Percentiles rank a stretch among this genome's conserved stretches.
These are phyloP conservation scores for Orchesella flavescens DNA, from an alignment of 2,888 invertebrate genomes.

Conservation along the genomic window DNA sequence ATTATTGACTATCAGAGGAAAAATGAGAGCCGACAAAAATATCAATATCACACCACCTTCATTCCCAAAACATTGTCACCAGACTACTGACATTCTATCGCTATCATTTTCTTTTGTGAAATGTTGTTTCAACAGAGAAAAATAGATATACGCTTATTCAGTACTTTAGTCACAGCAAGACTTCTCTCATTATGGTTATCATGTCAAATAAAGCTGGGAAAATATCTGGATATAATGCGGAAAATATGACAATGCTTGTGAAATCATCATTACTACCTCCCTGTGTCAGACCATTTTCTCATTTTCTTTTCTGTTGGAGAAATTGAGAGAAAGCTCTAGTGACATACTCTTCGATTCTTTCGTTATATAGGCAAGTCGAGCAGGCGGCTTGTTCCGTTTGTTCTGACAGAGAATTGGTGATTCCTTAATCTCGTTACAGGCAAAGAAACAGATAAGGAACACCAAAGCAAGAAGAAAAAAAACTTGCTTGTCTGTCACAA, in stretches of 20 bases:
- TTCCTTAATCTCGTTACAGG: conserved; percentile 1
- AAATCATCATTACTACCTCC: too few relatives aligned
- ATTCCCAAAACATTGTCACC: too few relatives aligned
- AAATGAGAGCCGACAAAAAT: conserved; percentile 21
- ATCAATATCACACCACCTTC: neutral
- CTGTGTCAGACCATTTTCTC: too few relatives aligned
- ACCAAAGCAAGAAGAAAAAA: neutral
- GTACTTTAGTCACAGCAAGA: neutral
- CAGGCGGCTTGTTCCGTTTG: neutral
- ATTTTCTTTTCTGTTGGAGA: too few relatives aligned
- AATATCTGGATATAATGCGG: neutral
- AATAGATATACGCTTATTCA: too few relatives aligned
- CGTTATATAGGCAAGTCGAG: neutral
- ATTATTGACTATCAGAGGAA: too few relatives aligned
- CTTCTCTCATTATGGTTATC: neutral
- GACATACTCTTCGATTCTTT: neutral
- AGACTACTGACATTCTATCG: conserved; percentile 9
- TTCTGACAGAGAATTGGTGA: neutral
- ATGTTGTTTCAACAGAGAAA: too few relatives aligned
- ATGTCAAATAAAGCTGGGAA: neutral
- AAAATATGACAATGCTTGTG: neutral
- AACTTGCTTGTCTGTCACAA: too few relatives aligned
- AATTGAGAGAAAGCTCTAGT: neutral
- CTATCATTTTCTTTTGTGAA: neutral
- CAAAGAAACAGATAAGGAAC: conserved; percentile 6